Percentiles rank a stretch among this genome's conserved stretches.
phyloP scores from a whole-genome alignment of 37 sponge, comb jelly and placozoan species.

The Halichondria panicea region DNA sequence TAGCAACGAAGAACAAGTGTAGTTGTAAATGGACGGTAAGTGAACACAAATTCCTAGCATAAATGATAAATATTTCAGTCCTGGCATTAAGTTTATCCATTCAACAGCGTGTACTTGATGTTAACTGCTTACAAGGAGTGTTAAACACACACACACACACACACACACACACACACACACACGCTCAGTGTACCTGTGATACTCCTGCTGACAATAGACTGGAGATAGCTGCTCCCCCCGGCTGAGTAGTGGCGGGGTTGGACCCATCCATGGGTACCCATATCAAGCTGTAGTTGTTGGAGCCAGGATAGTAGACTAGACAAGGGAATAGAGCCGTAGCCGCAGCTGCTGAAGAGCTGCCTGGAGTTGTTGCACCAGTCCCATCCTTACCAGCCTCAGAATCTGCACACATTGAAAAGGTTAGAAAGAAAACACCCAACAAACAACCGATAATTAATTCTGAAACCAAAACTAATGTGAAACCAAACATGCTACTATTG shows the following conservation, averaged over 20 bases:
- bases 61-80: too few relatives aligned
- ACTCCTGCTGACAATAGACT: neutral
- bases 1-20: too few relatives aligned
- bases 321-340: constrained; percentile 57
- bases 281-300: constrained; percentile 55
- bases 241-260: constrained; percentile 26
- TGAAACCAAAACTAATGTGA: too few relatives aligned
- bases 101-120: too few relatives aligned
- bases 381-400: neutral
- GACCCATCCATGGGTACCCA: constrained; percentile 69
- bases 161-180: neutral
- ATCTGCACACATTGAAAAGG: too few relatives aligned
- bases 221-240: constrained; percentile 3
- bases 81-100: too few relatives aligned
- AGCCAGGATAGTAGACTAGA: constrained; percentile 63
- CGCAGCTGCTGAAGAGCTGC: neutral
- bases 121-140: neutral
- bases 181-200: neutral
- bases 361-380: neutral
- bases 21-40: too few relatives aligned
- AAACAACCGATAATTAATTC: too few relatives aligned
- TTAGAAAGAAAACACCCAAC: too few relatives aligned
- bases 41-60: too few relatives aligned
- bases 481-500: too few relatives aligned
- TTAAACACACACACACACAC: constrained; percentile 2